Percentiles rank a stretch among this genome's conserved stretches.
phyloP scores from a whole-genome alignment of 2,888 invertebrate genomes.

The Latrodectus elegans region DNA sequence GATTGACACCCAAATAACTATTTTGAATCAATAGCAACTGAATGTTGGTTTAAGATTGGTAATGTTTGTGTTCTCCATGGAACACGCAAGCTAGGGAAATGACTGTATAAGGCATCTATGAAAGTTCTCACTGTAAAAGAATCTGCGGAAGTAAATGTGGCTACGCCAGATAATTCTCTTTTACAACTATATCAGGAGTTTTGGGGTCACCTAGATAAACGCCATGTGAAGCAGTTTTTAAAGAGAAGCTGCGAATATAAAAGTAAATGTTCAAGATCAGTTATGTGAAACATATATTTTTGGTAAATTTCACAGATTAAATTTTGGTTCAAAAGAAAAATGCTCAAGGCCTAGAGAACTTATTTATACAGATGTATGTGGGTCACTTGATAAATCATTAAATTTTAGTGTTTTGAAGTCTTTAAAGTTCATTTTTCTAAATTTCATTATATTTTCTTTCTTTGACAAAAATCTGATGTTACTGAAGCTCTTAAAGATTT shows the following conservation, averaged over 20 bases:
- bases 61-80: too few relatives aligned
- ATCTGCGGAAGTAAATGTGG: not conserved
- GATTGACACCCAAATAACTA: too few relatives aligned
- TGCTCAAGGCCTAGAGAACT: not conserved
- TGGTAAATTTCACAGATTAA: too few relatives aligned
- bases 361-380: slow-evolving; percentile 61
- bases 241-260: slow-evolving; percentile 26
- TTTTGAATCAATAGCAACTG: too few relatives aligned
- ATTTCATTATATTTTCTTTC: slow-evolving; percentile 46
- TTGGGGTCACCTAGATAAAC: slow-evolving; percentile 33
- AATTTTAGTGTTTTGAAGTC: slow-evolving; percentile 55
- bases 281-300: too few relatives aligned
- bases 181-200: slow-evolving; percentile 33
- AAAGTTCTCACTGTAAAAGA: not conserved
- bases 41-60: too few relatives aligned
- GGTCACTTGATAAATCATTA: slow-evolving; percentile 52
- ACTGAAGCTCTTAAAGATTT: not conserved
- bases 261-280: not conserved
- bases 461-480: slow-evolving; percentile 28
- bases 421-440: slow-evolving; percentile 65
- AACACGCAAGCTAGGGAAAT: too few relatives aligned
- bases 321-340: slow-evolving; percentile 33
- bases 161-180: not conserved
- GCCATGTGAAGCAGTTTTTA: slow-evolving; percentile 6
- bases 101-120: not conserved